These are phyloP conservation scores for Hucho hucho DNA, from an alignment of 2,113 vertebrate species.

Conservation along the genomic window DNA sequence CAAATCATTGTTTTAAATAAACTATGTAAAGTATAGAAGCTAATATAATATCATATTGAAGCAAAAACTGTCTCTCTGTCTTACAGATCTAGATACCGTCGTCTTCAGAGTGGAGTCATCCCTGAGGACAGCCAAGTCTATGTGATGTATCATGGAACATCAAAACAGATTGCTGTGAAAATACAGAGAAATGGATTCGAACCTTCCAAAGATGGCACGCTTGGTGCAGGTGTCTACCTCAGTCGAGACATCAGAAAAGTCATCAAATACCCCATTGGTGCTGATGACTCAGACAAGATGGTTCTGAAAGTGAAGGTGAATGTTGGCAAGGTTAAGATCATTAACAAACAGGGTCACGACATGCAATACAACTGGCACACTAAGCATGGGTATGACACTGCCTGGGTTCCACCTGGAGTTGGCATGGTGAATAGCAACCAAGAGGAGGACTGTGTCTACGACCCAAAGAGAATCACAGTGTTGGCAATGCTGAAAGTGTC, in stretches of 20 bases:
- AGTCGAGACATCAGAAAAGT: not conserved
- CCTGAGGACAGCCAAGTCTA: not conserved
- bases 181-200: not conserved
- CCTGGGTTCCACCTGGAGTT: not conserved
- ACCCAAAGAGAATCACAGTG: not conserved
- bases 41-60: no score
- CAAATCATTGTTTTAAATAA: no score
- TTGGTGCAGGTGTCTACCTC: not conserved
- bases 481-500: not conserved
- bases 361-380: not conserved
- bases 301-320: not conserved
- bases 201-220: not conserved
- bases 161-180: not conserved
- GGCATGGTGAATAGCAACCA: not conserved
- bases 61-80: not conserved
- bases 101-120: not conserved
- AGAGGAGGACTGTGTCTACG: not conserved
- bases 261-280: not conserved
- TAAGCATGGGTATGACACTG: not conserved
- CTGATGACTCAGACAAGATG: not conserved
- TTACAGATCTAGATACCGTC: not conserved
- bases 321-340: not conserved
- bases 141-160: constrained; percentile 1
- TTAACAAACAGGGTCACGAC: not conserved
- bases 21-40: no score